Base-by-base conservation (phyloP, 2,113 vertebrate genomes). In the Dipodomys ordii region DNA sequence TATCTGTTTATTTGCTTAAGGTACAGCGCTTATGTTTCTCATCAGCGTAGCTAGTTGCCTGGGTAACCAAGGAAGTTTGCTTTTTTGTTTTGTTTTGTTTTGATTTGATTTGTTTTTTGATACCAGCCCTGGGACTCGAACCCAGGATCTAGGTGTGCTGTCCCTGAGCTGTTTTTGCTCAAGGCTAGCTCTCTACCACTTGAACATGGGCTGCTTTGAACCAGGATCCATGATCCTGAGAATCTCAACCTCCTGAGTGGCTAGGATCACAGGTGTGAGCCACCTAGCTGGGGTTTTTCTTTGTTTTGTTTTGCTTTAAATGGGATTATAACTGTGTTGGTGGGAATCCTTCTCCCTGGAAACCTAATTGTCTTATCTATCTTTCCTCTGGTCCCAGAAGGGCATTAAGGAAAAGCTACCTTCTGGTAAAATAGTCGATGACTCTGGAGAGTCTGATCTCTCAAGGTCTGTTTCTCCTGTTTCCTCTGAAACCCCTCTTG, bases 1-100 rank as follows among this genome's bases (percentile, higher is more conserved):
- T 95, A 95, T 95, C 94, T 79, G 69, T 91, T 92, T 67, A 81
- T 82, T 86, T 95, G 83, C 60, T 76, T 7, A 11, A 89, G 82
- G 94, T 90, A 74, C 68, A 53, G 23, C 22, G 25, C 53, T 74
- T 88, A 20, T 25, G 35, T 73, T 62, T 77, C 83, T 68, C 27
- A 44, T 65, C 35, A 81, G 65, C 81, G 60, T 23, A 25, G 62
- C 15, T 18, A 57, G 53, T 69, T 83, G 90, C 74, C 82, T 39
- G 46, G 57, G 91, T 15, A 39, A 91, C 83, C 25, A 49, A 89
- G 71, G 62, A 62, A 64, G 73, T 57, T 57, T 57, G 53, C 12
- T 57, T 57, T 57, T 57, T 57, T 39, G 39, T 39, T 39, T 39
- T 39, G 39, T 39, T 39, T 39, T 39, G 39, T 39, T 39, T 39